phyloP scores from a whole-genome alignment of 2,888 invertebrate genomes.

The Drosophila pseudotalamancana region DNA sequence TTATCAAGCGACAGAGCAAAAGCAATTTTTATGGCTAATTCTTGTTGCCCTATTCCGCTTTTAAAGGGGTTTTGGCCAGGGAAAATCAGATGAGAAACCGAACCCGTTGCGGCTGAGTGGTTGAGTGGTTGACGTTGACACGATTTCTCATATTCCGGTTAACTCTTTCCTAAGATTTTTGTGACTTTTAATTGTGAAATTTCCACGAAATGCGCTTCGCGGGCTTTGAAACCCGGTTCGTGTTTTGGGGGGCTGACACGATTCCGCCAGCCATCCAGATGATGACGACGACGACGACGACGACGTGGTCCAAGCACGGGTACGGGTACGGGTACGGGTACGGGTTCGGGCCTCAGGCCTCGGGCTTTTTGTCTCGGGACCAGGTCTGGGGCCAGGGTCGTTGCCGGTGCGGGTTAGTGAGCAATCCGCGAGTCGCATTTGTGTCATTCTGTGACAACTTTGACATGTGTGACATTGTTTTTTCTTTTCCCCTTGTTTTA shows the following conservation, averaged over 20 bases:
- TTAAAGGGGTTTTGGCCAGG: slow-evolving; percentile 27
- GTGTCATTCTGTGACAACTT: slow-evolving; percentile 82
- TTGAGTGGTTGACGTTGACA: slow-evolving; percentile 49
- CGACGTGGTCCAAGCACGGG: slow-evolving; percentile 7
- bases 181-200: slow-evolving; percentile 74
- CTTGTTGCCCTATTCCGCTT: slow-evolving; percentile 14
- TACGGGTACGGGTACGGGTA: slow-evolving; percentile 34
- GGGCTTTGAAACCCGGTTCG: slow-evolving; percentile 51
- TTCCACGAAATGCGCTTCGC: slow-evolving; percentile 71
- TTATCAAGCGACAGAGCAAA: slow-evolving; percentile 11
- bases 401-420: slow-evolving; percentile 49
- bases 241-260: slow-evolving; percentile 63
- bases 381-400: slow-evolving; percentile 24
- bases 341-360: slow-evolving; percentile 11
- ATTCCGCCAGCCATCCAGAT: slow-evolving; percentile 58
- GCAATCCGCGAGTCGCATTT: slow-evolving; percentile 75
- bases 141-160: slow-evolving; percentile 73
- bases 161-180: slow-evolving; percentile 71
- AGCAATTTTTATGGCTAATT: slow-evolving; percentile 29
- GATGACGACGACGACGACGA: slow-evolving; percentile 40
- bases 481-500: slow-evolving; percentile 32
- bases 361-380: slow-evolving; percentile 15
- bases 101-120: slow-evolving; percentile 22
- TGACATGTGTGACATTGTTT: slow-evolving; percentile 82
- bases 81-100: slow-evolving; percentile 40